Base-by-base conservation (phyloP, 2,888 invertebrate species). In the Drosophila siamana region DNA sequence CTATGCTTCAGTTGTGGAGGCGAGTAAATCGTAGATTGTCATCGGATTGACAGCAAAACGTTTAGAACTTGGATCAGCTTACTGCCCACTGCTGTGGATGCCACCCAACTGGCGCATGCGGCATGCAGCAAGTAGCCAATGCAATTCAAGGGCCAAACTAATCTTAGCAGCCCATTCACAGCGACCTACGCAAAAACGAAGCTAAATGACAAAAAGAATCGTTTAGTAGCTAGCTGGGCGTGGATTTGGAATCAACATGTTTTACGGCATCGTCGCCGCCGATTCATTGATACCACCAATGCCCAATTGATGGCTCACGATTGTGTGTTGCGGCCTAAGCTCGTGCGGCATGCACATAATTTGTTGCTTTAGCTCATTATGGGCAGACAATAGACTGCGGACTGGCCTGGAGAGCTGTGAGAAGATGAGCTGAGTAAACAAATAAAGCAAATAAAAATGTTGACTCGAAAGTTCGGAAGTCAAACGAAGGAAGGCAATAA, bases 401-500 rank as follows among this genome's bases (percentile, higher is more conserved):
- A 13, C 9, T 0, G 1, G 9, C 7, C 9, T 0, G 1, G 9
- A 13, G 36, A 13, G 13, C 13, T 5, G 36, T 7, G 28, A 7
- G 28, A 8, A 15, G 36, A 36, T 30, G 36, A 36, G 36, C 43
- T 43, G 41, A 28, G 19, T 24, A 30, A 44, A 40, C 16, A 13
- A 46, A 59, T 19, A 63, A 56, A 36, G 38, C n/a, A 50, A 62
- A 55, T 22, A 54, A 5, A 44, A 36, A 36, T 56, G 16, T 36
- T 33, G 60, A 15, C 57, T 74, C 64, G 80, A 83, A 86, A 83
- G 83, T 86, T 83, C 83, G 86, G 83, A 88, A 83, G 83, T 88
- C 72, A 64, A 76, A 69, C 13, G 30, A 16, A 8, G 43, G 28
- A 28, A 28, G 28, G 28, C 28, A 28, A 28, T 28, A 28, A 28